Base-by-base conservation (phyloP, 1,140 invertebrate genomes). In the Drosophila parabipectinata region DNA sequence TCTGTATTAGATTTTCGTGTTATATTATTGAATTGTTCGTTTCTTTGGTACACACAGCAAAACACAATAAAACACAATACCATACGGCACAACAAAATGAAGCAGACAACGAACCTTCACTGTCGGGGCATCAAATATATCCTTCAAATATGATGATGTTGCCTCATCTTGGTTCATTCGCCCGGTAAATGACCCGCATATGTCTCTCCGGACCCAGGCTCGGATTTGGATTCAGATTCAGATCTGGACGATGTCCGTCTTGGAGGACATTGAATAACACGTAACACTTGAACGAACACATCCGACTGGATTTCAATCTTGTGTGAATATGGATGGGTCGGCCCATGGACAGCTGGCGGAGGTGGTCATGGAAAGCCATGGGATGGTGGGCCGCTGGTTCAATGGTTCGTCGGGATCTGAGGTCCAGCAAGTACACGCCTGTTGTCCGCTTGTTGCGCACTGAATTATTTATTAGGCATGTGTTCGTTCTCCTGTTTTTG, bases 391-490 rank as follows among this genome's bases (percentile, higher is more conserved):
- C 15, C 56, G 37, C 32, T 39, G 37, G 26, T 50, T 24, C 18
- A 28, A 24, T 15, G 41, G 39, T 6, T n/a, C 39, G 34, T n/a
- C 39, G 34, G 34, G 8, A n/a, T 14, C 39, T 7, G n/a, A 9
- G 44, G 44, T 47, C 18, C 18, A 24, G 44, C 15, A 85, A 85
- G 81, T 78, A 66, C 68, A 66, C 68, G 82, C 81, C 82, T 85
- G 82, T 85, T 85, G 82, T 87, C 72, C 79, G 83, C 83, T 87
- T 87, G 83, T 88, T 87, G 83, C 75, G 67, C 83, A 72, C 75
- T 87, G 83, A 87, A 87, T 87, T 88, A 87, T 87, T 87, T 87
- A 87, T 87, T 87, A 88, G 82, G 83, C 83, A 87, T 87, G 82
- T 87, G 82, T 82, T 58, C 72, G 15, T 18, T 44, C 41, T 82